Percentiles rank a stretch among this genome's conserved stretches.
These are phyloP conservation scores for Peromyscus eremicus DNA, from an alignment of 2,797 vertebrate species.

Conservation along the genomic window DNA sequence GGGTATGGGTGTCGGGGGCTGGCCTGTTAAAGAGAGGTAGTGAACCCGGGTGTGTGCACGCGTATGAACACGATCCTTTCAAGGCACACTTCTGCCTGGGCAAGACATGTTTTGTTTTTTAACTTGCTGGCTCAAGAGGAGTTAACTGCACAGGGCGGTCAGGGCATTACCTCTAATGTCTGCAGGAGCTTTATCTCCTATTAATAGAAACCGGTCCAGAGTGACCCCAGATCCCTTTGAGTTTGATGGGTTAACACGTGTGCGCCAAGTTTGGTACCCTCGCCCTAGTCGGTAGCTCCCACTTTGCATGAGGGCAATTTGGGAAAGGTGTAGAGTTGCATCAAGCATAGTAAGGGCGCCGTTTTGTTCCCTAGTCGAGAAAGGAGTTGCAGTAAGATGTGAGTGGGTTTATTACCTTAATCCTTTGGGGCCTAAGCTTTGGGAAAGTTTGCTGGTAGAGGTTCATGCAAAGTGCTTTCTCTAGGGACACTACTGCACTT, in stretches of 20 bases:
- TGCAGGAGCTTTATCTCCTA: slow-evolving; percentile 87
- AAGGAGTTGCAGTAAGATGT: slow-evolving; percentile 25
- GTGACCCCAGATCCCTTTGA: slow-evolving; percentile 79
- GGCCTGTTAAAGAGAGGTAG: background rate
- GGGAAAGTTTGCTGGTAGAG: background rate
- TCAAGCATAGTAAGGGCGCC: background rate
- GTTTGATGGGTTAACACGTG: slow-evolving; percentile 72
- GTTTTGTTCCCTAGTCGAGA: slow-evolving; percentile 17
- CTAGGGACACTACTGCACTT: background rate
- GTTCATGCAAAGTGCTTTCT: slow-evolving; percentile 64
- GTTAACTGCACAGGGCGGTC: slow-evolving; percentile 80
- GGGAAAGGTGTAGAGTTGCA: background rate
- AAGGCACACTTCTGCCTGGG: slow-evolving; percentile 54
- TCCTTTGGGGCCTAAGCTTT: slow-evolving; percentile 41
- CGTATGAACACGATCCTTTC: background rate
- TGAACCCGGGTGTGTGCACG: background rate
- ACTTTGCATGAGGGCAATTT: background rate
- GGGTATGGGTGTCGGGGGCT: slow-evolving; percentile 2
- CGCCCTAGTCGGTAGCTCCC: background rate
- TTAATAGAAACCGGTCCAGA: slow-evolving; percentile 86
- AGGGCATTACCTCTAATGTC: slow-evolving; percentile 84
- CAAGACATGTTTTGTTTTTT: slow-evolving; percentile 44
- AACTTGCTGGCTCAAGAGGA: slow-evolving; percentile 71
- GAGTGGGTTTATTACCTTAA: slow-evolving; percentile 63
- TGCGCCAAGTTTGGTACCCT: background rate